phyloP scores from a whole-genome alignment of 2,888 invertebrate genomes.

The Macrophya alboannulata region DNA sequence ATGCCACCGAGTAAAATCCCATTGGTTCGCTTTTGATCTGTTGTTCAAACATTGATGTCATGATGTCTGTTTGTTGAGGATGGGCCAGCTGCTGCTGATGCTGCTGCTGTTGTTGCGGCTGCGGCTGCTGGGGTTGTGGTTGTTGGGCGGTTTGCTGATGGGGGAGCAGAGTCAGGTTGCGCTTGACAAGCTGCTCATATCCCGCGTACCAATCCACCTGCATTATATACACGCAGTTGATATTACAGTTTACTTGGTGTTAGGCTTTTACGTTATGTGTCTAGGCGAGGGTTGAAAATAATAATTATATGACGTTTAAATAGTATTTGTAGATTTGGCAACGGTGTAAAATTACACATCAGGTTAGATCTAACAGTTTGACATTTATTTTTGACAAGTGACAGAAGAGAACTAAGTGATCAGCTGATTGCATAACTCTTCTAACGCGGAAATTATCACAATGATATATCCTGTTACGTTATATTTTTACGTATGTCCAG shows the following conservation, averaged over 20 bases:
- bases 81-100: slow-evolving; percentile 70
- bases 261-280: neutral
- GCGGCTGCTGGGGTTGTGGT: slow-evolving; percentile 65
- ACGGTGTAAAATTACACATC: slow-evolving; percentile 59
- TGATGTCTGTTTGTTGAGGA: slow-evolving; percentile 73
- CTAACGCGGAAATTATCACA: slow-evolving; percentile 63
- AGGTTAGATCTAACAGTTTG: slow-evolving; percentile 72
- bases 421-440: slow-evolving; percentile 80
- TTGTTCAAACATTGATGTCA: slow-evolving; percentile 85
- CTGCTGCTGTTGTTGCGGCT: slow-evolving; percentile 64
- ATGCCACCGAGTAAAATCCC: slow-evolving; percentile 82
- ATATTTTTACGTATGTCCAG: slow-evolving; percentile 27
- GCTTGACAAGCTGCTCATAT: slow-evolving; percentile 81
- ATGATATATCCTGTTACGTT: slow-evolving; percentile 21
- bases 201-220: slow-evolving; percentile 80
- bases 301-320: slow-evolving; percentile 38
- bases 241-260: neutral
- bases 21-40: slow-evolving; percentile 88
- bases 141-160: slow-evolving; percentile 72
- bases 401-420: slow-evolving; percentile 76
- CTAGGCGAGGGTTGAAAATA: neutral
- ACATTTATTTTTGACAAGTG: slow-evolving; percentile 80
- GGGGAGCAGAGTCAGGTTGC: slow-evolving; percentile 80
- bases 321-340: slow-evolving; percentile 41
- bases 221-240: slow-evolving; percentile 63